phyloP scores from a whole-genome alignment of 2,888 invertebrate genomes.

The Halictus quadricinctus region DNA sequence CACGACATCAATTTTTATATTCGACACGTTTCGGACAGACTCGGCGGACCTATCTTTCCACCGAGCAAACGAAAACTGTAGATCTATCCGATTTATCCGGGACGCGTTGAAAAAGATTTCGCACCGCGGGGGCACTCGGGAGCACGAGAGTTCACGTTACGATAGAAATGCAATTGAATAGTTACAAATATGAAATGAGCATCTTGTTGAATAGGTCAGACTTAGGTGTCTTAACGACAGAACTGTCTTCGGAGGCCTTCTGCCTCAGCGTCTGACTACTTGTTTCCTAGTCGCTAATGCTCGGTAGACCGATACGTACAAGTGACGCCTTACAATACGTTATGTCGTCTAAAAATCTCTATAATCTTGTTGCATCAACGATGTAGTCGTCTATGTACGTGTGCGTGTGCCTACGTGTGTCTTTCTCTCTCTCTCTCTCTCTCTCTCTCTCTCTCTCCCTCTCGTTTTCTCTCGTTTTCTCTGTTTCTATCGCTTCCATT shows the following conservation, averaged over 20 bases:
- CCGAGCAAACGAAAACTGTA: neutral
- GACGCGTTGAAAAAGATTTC: neutral
- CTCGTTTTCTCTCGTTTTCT: neutral
- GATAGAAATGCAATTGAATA: neutral
- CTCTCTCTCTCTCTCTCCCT: neutral
- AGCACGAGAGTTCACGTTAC: neutral
- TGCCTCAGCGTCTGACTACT: neutral
- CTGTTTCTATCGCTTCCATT: conserved; percentile 44
- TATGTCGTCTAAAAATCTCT: conserved; percentile 63
- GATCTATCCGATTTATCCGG: neutral
- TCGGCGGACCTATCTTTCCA: neutral
- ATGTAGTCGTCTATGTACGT: conserved; percentile 46
- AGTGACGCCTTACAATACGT: conserved; percentile 68
- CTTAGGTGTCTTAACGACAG: neutral
- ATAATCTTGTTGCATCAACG: conserved; percentile 60
- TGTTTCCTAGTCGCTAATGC: neutral
- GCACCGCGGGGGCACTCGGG: neutral
- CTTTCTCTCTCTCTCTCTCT: neutral
- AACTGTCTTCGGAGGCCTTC: neutral
- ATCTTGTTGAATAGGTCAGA: neutral
- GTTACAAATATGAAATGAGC: neutral
- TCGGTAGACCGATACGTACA: conserved; percentile 69
- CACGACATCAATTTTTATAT: neutral
- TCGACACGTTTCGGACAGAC: neutral
- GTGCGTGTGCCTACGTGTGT: neutral